Conservation (phyloP, 2,797 vertebrate genomes). For the Antennarius maculatus region DNA sequence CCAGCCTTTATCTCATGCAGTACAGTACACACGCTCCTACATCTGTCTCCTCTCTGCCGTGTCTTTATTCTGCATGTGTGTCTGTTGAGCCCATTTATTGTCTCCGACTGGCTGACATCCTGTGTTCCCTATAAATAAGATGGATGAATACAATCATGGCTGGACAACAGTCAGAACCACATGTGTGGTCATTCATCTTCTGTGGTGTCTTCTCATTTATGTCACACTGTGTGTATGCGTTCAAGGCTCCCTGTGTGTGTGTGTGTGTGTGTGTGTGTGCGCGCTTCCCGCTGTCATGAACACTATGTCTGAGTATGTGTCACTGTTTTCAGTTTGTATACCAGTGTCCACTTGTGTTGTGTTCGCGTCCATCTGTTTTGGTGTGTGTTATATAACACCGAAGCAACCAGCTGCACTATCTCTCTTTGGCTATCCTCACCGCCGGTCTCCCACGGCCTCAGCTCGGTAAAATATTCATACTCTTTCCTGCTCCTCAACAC, state of each 20-base stretch:
- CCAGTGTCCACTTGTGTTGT: conserved; percentile 35
- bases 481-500: conserved; percentile 44
- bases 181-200: conserved; percentile 52
- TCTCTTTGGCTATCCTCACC: conserved; percentile 42
- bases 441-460: conserved; percentile 54
- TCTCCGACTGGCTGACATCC: conserved; percentile 50
- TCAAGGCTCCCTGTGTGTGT: not conserved
- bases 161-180: conserved; percentile 40
- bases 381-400: conserved; percentile 69
- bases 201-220: conserved; percentile 14
- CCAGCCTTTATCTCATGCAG: not conserved
- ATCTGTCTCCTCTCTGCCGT: conserved; percentile 5
- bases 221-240: conserved; percentile 25
- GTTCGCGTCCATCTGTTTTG: conserved; percentile 50
- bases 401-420: conserved; percentile 46
- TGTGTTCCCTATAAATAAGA: conserved; percentile 59
- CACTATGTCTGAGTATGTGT: conserved; percentile 26
- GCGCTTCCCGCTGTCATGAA: not conserved
- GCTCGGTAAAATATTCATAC: conserved; percentile 71
- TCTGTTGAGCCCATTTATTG: conserved; percentile 37
- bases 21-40: conserved; percentile 2
- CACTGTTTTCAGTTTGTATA: conserved; percentile 44
- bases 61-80: conserved; percentile 4
- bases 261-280: not conserved
- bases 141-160: conserved; percentile 58